Evolutionary conservation across 2,797 vertebrate genomes (phyloP).

Genomic region (Acanthiza pusilla): DNA sequence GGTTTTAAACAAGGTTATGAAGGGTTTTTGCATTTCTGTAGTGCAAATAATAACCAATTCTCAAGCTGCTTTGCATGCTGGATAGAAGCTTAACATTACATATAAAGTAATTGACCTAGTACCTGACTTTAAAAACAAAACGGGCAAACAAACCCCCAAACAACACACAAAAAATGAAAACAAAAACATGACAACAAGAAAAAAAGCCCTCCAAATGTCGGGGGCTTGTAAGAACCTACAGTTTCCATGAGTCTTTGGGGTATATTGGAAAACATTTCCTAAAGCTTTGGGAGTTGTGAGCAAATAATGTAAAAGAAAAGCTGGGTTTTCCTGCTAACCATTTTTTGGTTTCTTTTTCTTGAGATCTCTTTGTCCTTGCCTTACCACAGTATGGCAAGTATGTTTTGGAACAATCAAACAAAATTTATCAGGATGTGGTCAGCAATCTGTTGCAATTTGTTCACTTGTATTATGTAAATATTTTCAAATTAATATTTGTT

Average conservation of each 20-base stretch:
- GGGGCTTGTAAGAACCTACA: neutral
- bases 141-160: neutral
- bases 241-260: neutral
- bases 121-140: neutral
- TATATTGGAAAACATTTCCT: neutral
- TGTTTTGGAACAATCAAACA: neutral
- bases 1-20: neutral
- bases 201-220: neutral
- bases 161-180: neutral
- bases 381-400: neutral
- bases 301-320: neutral
- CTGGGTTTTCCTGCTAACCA: neutral
- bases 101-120: neutral
- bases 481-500: neutral
- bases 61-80: neutral
- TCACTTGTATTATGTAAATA: neutral
- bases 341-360: neutral
- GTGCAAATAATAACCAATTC: neutral
- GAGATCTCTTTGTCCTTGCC: neutral
- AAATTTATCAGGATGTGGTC: neutral
- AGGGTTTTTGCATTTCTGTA: neutral
- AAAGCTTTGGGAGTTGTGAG: neutral
- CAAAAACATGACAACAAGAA: neutral
- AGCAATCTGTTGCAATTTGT: neutral
- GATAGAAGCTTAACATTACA: neutral